Percentiles rank a stretch among this genome's conserved stretches.
Evolutionary conservation across 2,113 vertebrate species (phyloP).

Genomic region (Morone chrysops): DNA sequence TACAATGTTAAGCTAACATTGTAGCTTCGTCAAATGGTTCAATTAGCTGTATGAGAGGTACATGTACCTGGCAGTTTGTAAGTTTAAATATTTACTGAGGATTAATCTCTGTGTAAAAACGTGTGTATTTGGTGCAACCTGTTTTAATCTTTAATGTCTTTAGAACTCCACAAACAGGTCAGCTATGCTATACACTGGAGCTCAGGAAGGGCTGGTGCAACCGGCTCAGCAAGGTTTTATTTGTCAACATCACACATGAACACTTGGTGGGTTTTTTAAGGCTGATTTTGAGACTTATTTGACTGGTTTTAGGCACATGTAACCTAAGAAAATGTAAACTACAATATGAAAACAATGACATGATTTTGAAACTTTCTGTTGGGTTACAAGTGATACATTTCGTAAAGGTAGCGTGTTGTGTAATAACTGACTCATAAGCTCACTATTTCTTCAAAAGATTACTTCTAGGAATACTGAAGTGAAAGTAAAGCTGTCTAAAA

Average conservation of each 20-base stretch:
- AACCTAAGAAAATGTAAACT: background rate
- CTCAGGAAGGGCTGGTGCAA: background rate
- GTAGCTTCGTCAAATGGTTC: background rate
- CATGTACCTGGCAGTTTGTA: too few species aligned
- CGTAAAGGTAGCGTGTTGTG: background rate
- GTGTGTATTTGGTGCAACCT: background rate
- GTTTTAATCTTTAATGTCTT: background rate
- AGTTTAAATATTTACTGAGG: background rate
- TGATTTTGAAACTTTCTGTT: background rate
- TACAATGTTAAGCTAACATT: background rate
- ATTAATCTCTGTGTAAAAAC: background rate
- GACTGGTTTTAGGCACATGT: background rate
- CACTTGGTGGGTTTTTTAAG: background rate
- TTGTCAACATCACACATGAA: background rate
- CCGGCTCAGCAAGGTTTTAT: background rate
- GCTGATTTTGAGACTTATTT: background rate
- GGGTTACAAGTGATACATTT: background rate
- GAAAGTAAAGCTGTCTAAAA: background rate
- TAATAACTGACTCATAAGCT: background rate
- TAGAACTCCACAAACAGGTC: background rate
- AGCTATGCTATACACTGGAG: too few species aligned
- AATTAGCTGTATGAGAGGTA: background rate
- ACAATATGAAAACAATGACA: background rate
- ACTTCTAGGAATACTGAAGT: slow-evolving; percentile 20
- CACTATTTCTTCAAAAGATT: background rate